phyloP scores from a whole-genome alignment of 2,888 invertebrate species.

The Antheraea assamensis region DNA sequence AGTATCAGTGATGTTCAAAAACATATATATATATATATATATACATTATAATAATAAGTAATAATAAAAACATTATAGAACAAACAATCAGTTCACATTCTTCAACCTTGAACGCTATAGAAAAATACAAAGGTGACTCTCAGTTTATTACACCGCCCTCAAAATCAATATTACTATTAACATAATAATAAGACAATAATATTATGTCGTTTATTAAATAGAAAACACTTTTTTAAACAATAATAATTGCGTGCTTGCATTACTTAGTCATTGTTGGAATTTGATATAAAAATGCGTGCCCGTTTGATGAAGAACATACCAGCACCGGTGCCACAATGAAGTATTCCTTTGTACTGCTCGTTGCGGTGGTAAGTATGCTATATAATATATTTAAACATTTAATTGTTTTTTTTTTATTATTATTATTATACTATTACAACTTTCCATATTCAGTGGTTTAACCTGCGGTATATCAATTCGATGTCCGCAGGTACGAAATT shows the following conservation, averaged over 20 bases:
- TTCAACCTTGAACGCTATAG: not conserved
- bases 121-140: not conserved
- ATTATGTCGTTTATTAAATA: not conserved
- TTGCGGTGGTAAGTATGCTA: not conserved
- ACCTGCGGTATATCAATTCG: too few relatives aligned
- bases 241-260: not conserved
- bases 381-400: not conserved
- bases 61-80: too few relatives aligned
- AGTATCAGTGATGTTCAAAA: too few relatives aligned
- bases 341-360: slow-evolving; percentile 4
- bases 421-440: too few relatives aligned
- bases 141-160: not conserved
- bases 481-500: too few relatives aligned
- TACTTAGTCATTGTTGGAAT: not conserved
- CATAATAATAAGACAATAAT: slow-evolving; percentile 8
- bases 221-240: not conserved
- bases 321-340: not conserved
- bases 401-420: not conserved
- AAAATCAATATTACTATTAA: not conserved
- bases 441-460: too few relatives aligned
- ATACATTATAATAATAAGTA: too few relatives aligned
- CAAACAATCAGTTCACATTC: too few relatives aligned
- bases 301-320: not conserved
- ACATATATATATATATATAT: too few relatives aligned
- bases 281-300: slow-evolving; percentile 3